A percentile compares a stretch with the other conserved stretches of the same genome.
Evolutionary conservation across 1,140 invertebrate species (phyloP).

Genomic region (Teleopsis dalmanni): DNA sequence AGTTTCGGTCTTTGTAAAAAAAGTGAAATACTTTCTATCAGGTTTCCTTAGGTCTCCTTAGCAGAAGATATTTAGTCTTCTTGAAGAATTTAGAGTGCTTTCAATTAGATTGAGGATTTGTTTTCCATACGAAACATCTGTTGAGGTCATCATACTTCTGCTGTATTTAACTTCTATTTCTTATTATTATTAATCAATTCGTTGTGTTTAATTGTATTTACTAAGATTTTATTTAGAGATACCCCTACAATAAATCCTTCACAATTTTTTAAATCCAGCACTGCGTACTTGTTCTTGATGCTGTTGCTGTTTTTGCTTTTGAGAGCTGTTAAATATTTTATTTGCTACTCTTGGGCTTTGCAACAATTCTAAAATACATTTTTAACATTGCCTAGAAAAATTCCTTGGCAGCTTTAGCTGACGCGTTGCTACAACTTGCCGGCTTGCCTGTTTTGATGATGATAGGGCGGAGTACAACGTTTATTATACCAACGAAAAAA

Average conservation of each 20-base stretch:
- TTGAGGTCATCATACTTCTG: not conserved
- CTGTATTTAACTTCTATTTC: not conserved
- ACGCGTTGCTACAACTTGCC: not conserved
- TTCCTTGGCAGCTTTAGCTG: not conserved
- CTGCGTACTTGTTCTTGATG: not conserved
- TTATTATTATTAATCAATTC: not conserved
- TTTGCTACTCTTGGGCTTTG: conserved; percentile 39
- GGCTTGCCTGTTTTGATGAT: not conserved
- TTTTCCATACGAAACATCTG: not conserved
- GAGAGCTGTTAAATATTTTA: conserved; percentile 41
- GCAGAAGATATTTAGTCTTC: not conserved
- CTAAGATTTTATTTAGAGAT: not conserved
- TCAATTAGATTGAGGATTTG: not conserved
- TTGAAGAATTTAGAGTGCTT: not conserved
- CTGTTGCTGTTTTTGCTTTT: not conserved
- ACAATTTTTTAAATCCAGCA: not conserved
- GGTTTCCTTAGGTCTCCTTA: too few species aligned
- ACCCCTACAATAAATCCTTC: not conserved
- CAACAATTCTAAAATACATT: conserved; percentile 17
- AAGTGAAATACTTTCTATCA: too few species aligned
- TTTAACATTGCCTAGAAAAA: conserved; percentile 1
- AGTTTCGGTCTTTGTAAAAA: too few species aligned
- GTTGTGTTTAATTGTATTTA: not conserved
- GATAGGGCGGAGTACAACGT: not conserved
- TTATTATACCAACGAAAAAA: not conserved